Base-by-base conservation (phyloP, 2,888 invertebrate species). In the Brenthis hecate region DNA sequence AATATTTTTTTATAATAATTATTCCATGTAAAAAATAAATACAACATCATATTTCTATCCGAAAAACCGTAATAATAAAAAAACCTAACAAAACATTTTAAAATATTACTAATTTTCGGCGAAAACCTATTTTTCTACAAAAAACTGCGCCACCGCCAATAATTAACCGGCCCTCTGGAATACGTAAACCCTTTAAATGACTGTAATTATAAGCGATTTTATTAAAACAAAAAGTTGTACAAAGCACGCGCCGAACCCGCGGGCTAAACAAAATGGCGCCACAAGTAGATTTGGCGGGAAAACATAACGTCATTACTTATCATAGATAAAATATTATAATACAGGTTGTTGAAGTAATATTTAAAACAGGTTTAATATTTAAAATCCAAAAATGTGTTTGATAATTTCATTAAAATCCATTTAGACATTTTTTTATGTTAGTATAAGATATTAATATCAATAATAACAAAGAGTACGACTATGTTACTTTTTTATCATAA, bases 181-280 rank as follows among this genome's bases (percentile, higher is more conserved):
- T 90, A 89, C 89, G 88, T 90, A 89, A 85, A 86, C 78, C 60
- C 78, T 68, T 74, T 83, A 85, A 87, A 91, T 85, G 81, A 80
- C 88, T 81, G 84, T 90, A 88, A 91, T 91, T 91, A 91, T 83
- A 84, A 83, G 75, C 73, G 80, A 83, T 86, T 89, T 88, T 86
- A 80, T 83, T 81, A 81, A 82, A 85, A 82, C 77, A 81, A 82
- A 82, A 81, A 72, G 74, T 73, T 75, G 73, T 77, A 74, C 81
- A 88, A 89, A 89, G 86, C 89, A 86, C 88, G 89, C 86, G 87
- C 88, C 87, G 85, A 81, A 77, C 79, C 84, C 81, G 55, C 73
- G 16, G 78, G 83, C 80, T 77, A 74, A 74, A 66, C 62, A 73
- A 76, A 76, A 77, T 79, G 83, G 82, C 85, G 83, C 83, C 84